Evolutionary conservation across 2,888 invertebrate species (phyloP).

Genomic region (Tenodera sinensis): DNA sequence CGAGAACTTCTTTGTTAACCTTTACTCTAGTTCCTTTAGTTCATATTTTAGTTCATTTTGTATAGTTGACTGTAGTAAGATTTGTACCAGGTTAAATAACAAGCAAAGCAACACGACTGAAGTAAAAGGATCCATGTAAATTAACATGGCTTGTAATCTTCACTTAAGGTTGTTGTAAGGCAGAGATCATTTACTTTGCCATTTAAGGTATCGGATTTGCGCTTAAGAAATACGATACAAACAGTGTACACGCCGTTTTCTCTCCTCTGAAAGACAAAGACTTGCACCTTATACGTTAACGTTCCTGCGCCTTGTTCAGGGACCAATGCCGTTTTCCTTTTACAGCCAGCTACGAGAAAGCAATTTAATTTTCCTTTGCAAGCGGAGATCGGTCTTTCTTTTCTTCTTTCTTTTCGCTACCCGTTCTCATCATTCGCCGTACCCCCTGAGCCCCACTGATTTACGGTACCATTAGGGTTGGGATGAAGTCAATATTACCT

Average conservation of each 20-base stretch:
- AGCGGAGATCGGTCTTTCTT: not conserved
- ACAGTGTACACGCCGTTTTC: not conserved
- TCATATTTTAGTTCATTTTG: too few species aligned
- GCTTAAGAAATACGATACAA: not conserved
- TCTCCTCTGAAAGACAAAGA: not conserved
- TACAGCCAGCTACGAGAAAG: not conserved
- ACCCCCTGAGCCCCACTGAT: not conserved
- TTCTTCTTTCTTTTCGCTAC: not conserved
- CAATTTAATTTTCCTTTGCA: not conserved
- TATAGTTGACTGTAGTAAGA: too few species aligned
- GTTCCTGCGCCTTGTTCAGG: not conserved
- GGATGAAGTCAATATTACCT: not conserved
- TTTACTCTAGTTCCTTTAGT: too few species aligned
- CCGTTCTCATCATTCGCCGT: not conserved
- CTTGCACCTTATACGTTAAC: not conserved
- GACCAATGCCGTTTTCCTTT: not conserved
- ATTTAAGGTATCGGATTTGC: not conserved
- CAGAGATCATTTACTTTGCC: not conserved
- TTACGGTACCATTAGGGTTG: not conserved
- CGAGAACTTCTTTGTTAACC: too few species aligned
- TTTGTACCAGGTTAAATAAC: not conserved
- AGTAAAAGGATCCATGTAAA: not conserved
- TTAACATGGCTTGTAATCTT: not conserved
- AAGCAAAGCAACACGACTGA: not conserved
- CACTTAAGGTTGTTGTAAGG: not conserved